Evolutionary conservation across 2,797 vertebrate species (phyloP).

Genomic region (Austrolebias charrua): DNA sequence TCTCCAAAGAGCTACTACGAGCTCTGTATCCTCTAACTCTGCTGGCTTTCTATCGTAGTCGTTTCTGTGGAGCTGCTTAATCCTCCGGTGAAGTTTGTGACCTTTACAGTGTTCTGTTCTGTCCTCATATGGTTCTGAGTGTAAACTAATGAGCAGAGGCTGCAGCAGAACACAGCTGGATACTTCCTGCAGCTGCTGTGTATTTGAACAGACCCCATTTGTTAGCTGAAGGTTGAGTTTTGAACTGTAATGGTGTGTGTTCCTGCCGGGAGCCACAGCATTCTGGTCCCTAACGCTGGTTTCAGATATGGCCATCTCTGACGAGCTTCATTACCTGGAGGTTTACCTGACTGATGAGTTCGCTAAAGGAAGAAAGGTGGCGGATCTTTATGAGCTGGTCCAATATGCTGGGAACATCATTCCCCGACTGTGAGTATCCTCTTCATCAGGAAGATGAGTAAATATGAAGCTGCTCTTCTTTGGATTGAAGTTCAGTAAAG

Average conservation of each 20-base stretch:
- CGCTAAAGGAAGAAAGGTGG: conserved; percentile 95
- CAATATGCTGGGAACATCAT: conserved; percentile 99
- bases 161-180: too few relatives aligned
- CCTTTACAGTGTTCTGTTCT: not conserved
- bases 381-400: conserved; percentile 96
- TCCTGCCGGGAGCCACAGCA: too few relatives aligned
- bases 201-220: too few relatives aligned
- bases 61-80: too few relatives aligned
- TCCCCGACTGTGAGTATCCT: conserved; percentile 93
- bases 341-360: conserved; percentile 98
- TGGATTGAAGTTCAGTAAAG: too few relatives aligned
- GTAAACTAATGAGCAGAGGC: too few relatives aligned
- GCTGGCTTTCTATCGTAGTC: not conserved
- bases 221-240: too few relatives aligned
- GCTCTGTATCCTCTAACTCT: conserved; percentile 89
- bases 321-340: conserved; percentile 96
- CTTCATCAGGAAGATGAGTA: not conserved
- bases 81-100: too few relatives aligned
- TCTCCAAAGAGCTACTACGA: conserved; percentile 99
- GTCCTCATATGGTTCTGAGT: too few relatives aligned
- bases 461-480: too few relatives aligned
- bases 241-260: too few relatives aligned
- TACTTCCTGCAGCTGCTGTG: too few relatives aligned
- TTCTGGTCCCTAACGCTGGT: conserved; percentile 44
- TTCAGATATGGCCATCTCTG: conserved; percentile 97